These are phyloP conservation scores for Nebria brevicollis DNA, from an alignment of 2,888 invertebrate species.

Conservation along the genomic window DNA sequence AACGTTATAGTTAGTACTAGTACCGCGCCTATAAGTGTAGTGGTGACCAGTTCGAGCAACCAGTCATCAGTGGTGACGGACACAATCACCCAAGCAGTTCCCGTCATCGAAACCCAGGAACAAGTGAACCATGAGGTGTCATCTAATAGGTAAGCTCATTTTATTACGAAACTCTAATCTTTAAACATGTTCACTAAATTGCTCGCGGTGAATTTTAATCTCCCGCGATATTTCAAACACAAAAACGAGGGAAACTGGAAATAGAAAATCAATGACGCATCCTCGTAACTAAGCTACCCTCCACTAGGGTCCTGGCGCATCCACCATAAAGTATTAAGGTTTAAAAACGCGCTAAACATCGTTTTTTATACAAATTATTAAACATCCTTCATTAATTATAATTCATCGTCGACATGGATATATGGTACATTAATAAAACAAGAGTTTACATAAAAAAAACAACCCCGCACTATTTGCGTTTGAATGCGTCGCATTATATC, in stretches of 20 bases:
- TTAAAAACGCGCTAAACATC: background rate
- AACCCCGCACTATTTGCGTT: too few relatives aligned
- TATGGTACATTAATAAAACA: too few relatives aligned
- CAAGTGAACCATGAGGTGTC: slow-evolving; percentile 23
- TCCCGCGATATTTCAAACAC: background rate
- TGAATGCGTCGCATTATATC: too few relatives aligned
- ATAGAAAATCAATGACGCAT: background rate
- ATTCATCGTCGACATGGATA: too few relatives aligned
- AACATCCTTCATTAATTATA: background rate
- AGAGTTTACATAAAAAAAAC: too few relatives aligned
- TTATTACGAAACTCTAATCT: too few relatives aligned
- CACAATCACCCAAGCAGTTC: background rate
- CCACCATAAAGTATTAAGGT: background rate
- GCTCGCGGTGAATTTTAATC: background rate
- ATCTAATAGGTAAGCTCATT: slow-evolving; percentile 27
- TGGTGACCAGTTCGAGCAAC: slow-evolving; percentile 33
- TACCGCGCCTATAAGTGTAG: slow-evolving; percentile 11
- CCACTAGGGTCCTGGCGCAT: background rate
- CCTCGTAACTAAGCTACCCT: background rate
- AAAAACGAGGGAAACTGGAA: background rate
- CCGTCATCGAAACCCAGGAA: background rate
- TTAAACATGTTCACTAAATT: background rate
- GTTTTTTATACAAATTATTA: too few relatives aligned
- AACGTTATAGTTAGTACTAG: slow-evolving; percentile 40
- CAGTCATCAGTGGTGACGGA: slow-evolving; percentile 18